Base-by-base conservation (phyloP, 2,797 vertebrate genomes). In the Pangasius larnaudii region DNA sequence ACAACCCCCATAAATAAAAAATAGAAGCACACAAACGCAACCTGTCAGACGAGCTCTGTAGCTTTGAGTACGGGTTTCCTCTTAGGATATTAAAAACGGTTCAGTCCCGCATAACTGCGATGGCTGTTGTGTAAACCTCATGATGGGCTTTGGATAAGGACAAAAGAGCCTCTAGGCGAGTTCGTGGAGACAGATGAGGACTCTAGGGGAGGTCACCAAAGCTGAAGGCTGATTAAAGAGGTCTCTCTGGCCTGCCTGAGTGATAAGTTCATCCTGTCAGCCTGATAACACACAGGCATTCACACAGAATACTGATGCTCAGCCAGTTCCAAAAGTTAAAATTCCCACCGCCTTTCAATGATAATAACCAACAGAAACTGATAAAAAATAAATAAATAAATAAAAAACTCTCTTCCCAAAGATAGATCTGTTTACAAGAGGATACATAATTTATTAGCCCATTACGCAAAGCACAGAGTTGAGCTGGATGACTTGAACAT, bases 251-350 rank as follows among this genome's bases (percentile, higher is more conserved):
- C 42, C 33, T 75, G 72, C 79, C 58, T 46, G 58, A 74, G 58
- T 67, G 75, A 85, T 84, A 88, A 89, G 78, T 85, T 71, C 84
- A 90, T 91, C 86, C 87, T 89, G 86, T 90, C 79, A 84, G 84
- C 84, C 75, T 72, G 86, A 87, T 71, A 81, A 65, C 36, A 69
- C 58, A 71, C 74, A 79, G 61, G 39, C 85, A 77, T 53, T 58
- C 24, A 85, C 83, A 69, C 49, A 63, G 59, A 59, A 14, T 18
- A 78, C 77, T 51, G 51, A 85, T 14, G 36, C 51, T 56, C 56
- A 13, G 58, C 58, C n/a, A 6, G 19, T 39, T 80, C 33, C 78
- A 7, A 53, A 59, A 59, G 77, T 53, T 13, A 58, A 49, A 59
- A 59, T 24, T 80, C 53, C 56, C 9, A 13, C 53, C 14, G 78